Base-by-base conservation (phyloP, 2,113 vertebrate species). In the Paedocypris sp. region DNA sequence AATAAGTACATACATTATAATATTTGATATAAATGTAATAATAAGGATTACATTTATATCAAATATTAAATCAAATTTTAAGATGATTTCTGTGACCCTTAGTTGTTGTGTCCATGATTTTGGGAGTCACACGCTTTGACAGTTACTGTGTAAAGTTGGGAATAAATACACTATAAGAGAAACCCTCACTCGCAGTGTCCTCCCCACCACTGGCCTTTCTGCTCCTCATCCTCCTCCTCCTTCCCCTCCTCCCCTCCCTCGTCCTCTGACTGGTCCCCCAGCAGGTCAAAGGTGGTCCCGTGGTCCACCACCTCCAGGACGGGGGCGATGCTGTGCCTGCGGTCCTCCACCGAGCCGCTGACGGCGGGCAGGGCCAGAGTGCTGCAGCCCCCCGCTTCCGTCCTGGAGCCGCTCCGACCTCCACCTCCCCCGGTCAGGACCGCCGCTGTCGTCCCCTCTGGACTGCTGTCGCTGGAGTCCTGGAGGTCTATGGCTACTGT, bases 401-500 rank as follows among this genome's bases (percentile, higher is more conserved):
- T 68, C 48, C 79, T 75, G 54, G 75, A 79, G 54, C 73, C 76
- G 41, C 68, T 79, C n/a, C 79, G 73, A 53, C 77, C 72, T 61
- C 53, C 73, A 61, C 31, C 46, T 29, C 67, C 35, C 0, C 60
- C n/a, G 5, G 43, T 56, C 43, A 61, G 15, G 12, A 29, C 35
- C 3, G 67, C 72, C 0, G 66, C 65, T 1, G 80, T 80, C 48
- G 74, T 76, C 18, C 79, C 78, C 23, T 85, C 83, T 1, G 83
- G 83, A 56, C 83, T 85, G 69, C 81, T 85, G 76, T 85, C 84
- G 10, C 80, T 83, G 35, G 86, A 86, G 60, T 86, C 84, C 22
- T 83, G 86, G 33, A 87, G 76, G 73, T 88, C 87, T 8, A 88
- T 87, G 25, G 87, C 87, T 43, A 89, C 86, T 1, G 86, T 88